These are phyloP conservation scores for Varecia variegata DNA, from an alignment of 2,797 vertebrate genomes.

Conservation along the genomic window DNA sequence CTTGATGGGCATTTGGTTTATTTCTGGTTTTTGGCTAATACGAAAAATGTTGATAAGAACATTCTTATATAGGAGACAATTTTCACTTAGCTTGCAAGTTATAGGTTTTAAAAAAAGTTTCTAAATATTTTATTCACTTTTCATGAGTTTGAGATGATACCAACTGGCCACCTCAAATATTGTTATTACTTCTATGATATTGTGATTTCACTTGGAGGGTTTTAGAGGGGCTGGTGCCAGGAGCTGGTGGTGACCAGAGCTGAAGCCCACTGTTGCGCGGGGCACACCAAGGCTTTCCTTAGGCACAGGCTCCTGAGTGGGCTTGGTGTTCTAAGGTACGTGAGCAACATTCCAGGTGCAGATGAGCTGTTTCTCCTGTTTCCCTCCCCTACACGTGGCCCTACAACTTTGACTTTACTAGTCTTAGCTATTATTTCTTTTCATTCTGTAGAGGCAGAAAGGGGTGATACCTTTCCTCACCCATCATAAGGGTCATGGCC, in stretches of 20 bases:
- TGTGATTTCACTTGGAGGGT: neutral
- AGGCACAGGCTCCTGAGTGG: neutral
- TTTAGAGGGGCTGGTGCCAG: neutral
- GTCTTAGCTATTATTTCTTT: neutral
- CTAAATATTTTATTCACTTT: neutral
- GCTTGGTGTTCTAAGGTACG: neutral
- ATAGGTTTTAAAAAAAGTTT: neutral
- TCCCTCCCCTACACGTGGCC: neutral
- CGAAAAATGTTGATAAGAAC: neutral
- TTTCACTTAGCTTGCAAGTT: conserved; percentile 12
- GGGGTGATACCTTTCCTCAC: neutral
- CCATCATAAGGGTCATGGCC: neutral
- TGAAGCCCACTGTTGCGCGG: neutral
- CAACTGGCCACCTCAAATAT: neutral
- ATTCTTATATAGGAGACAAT: neutral
- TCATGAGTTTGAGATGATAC: neutral
- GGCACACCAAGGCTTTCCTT: neutral
- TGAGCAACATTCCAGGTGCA: no score
- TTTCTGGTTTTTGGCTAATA: neutral
- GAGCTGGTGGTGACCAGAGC: neutral
- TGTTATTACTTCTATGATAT: neutral
- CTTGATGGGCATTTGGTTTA: neutral
- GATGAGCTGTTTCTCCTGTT: neutral
- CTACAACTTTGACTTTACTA: neutral
- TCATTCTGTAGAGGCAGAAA: neutral